phyloP scores from a whole-genome alignment of 2,113 vertebrate genomes.

The Chionodraco myersi region DNA sequence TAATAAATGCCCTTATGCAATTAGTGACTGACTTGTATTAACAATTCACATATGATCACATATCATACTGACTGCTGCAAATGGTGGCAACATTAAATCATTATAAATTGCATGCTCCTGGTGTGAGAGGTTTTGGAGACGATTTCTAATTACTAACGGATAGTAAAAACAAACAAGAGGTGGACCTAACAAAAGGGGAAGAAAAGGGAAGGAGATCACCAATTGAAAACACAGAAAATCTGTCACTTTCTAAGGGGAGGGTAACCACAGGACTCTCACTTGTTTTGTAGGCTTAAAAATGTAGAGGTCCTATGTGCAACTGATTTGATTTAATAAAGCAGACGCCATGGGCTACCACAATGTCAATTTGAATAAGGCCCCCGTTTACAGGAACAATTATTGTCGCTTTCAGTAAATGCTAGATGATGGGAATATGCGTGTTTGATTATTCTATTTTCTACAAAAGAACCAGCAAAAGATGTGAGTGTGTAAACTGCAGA shows the following conservation, averaged over 20 bases:
- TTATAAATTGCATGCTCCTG: neutral
- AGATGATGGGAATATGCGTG: neutral
- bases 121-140: neutral
- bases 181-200: neutral
- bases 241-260: neutral
- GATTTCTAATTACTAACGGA: neutral
- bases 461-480: neutral
- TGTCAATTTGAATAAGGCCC: neutral
- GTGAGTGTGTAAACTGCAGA: constrained; percentile 4
- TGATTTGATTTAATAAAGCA: constrained; percentile 21
- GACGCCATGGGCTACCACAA: constrained; percentile 5
- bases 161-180: neutral
- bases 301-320: neutral
- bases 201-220: neutral
- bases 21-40: neutral
- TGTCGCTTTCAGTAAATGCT: neutral
- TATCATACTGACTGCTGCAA: neutral
- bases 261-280: neutral
- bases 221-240: no score
- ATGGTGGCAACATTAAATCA: neutral
- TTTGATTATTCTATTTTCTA: neutral
- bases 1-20: neutral
- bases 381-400: neutral
- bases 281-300: constrained; percentile 8
- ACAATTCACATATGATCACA: neutral